phyloP scores from a whole-genome alignment of 2,113 vertebrate genomes.

The Syngnathus typhle region DNA sequence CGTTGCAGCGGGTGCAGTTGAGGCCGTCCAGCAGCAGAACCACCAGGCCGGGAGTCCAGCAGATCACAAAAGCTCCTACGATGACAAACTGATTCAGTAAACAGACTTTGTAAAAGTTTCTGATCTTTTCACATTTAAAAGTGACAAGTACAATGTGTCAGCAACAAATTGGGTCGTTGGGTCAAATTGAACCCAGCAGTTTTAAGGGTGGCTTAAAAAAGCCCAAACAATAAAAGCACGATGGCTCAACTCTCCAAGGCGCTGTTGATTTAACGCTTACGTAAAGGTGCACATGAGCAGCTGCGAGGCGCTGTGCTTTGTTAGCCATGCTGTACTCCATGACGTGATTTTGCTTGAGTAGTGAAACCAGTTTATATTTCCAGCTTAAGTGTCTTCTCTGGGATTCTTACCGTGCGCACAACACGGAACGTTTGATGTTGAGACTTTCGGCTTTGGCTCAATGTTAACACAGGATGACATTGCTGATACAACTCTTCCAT shows the following conservation, averaged over 20 bases:
- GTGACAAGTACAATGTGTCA: no score
- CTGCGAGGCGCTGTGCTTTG: background rate
- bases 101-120: background rate
- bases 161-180: no score
- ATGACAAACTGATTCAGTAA: background rate
- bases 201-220: background rate
- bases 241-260: background rate
- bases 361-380: background rate
- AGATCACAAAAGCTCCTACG: slow-evolving; percentile 91
- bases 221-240: background rate
- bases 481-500: no score
- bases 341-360: background rate
- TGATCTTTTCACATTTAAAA: no score
- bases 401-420: background rate
- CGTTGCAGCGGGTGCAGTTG: slow-evolving; percentile 74
- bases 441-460: background rate
- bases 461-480: no score
- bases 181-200: no score
- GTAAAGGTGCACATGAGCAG: background rate
- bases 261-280: background rate
- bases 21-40: slow-evolving; percentile 88
- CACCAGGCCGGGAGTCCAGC: slow-evolving; percentile 93
- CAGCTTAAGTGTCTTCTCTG: background rate
- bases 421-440: background rate
- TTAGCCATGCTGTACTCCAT: background rate